phyloP scores from a whole-genome alignment of 1,140 invertebrate genomes.

The Meloidogyne hapla region DNA sequence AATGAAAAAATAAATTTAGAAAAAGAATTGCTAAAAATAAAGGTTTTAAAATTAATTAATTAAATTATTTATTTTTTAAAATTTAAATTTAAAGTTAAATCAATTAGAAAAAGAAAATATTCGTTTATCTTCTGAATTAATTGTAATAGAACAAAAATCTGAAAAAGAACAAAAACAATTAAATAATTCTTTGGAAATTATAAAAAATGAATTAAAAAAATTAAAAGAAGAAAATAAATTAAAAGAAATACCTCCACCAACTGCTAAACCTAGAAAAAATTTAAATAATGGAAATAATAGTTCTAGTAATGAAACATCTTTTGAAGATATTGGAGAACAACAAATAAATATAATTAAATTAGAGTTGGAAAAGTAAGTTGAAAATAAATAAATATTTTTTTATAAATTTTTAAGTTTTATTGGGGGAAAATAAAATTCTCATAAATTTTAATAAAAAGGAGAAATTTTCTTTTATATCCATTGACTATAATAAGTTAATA shows the following conservation, averaged over 20 bases:
- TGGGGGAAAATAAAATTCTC: too few species aligned
- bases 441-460: too few species aligned
- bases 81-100: not conserved
- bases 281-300: not conserved
- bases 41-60: not conserved
- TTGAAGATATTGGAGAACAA: not conserved
- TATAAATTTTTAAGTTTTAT: not conserved
- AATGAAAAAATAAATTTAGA: not conserved
- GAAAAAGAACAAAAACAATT: not conserved
- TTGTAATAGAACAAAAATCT: not conserved
- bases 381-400: not conserved
- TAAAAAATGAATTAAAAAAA: not conserved
- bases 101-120: constrained; percentile 22
- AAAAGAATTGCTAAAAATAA: not conserved
- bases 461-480: too few species aligned
- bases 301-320: not conserved
- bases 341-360: not conserved
- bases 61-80: not conserved
- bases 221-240: not conserved
- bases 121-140: constrained; percentile 4
- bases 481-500: too few species aligned
- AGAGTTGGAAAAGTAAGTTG: constrained; percentile 18
- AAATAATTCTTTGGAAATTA: constrained; percentile 6
- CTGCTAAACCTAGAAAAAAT: constrained; percentile 12
- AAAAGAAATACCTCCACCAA: not conserved